Percentiles rank a stretch among this genome's conserved stretches.
Evolutionary conservation across 2,888 invertebrate genomes (phyloP).

Genomic region (Thereva nobilitata): DNA sequence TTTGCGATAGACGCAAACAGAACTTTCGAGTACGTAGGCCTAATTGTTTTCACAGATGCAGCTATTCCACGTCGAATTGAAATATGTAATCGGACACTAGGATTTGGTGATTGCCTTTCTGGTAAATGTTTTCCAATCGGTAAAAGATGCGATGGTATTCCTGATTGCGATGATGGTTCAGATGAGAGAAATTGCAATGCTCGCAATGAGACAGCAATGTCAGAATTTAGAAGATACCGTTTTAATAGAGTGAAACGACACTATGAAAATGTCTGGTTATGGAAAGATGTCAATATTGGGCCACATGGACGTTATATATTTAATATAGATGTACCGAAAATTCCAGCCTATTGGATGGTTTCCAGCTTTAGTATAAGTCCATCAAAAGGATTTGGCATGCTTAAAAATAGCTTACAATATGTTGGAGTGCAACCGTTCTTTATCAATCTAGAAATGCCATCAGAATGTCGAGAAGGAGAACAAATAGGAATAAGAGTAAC

Average conservation of each 20-base stretch:
- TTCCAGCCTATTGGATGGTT: conserved; percentile 91
- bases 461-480: conserved; percentile 82
- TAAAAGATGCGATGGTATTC: conserved; percentile 76
- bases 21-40: conserved; percentile 87
- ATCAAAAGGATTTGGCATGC: conserved; percentile 83
- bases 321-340: conserved; percentile 79
- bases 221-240: conserved; percentile 75
- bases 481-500: conserved; percentile 91
- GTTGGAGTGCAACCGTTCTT: conserved; percentile 91
- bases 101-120: conserved; percentile 78
- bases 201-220: conserved; percentile 70
- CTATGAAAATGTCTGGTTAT: conserved; percentile 94
- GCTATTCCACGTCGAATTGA: conserved; percentile 69
- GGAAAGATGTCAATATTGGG: conserved; percentile 92
- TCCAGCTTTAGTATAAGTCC: conserved; percentile 91
- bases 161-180: conserved; percentile 82
- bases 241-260: conserved; percentile 88
- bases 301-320: conserved; percentile 89
- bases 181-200: conserved; percentile 78
- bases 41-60: conserved; percentile 91
- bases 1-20: conserved; percentile 93
- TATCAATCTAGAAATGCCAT: conserved; percentile 92
- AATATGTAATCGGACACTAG: conserved; percentile 73
- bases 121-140: conserved; percentile 77
- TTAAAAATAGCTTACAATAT: conserved; percentile 80